A percentile compares a stretch with the other conserved stretches of the same genome.
Conservation (phyloP, 2,888 invertebrate species). For the Mythimna vitellina region DNA sequence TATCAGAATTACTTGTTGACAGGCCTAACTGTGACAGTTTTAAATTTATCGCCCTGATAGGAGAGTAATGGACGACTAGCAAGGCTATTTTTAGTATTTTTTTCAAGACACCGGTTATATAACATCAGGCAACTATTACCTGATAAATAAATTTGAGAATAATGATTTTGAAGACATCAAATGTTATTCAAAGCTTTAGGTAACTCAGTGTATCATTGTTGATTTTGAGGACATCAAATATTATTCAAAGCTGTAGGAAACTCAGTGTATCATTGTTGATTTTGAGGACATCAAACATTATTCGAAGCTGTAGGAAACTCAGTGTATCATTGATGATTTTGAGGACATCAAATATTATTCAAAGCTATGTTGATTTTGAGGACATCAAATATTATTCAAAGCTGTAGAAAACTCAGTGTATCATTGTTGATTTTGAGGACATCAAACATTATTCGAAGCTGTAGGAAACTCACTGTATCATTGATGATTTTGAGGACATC, state of each 20-base stretch:
- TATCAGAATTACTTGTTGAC: conserved; percentile 3
- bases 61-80: conserved; percentile 22
- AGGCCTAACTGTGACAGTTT: conserved; percentile 32
- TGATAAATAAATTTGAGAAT: neutral
- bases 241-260: neutral
- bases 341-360: too few species aligned
- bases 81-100: conserved; percentile 30
- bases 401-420: too few species aligned
- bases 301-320: neutral
- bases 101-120: conserved; percentile 24
- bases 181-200: too few species aligned
- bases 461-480: too few species aligned
- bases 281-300: neutral
- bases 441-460: too few species aligned
- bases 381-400: too few species aligned
- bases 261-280: neutral
- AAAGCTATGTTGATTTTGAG: too few species aligned
- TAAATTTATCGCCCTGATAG: conserved; percentile 48
- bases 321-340: neutral
- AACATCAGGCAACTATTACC: conserved; percentile 2
- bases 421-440: too few species aligned
- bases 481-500: neutral
- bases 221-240: neutral
- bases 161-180: too few species aligned
- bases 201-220: too few species aligned